Percentiles rank a stretch among this genome's conserved stretches.
phyloP scores from a whole-genome alignment of 1,140 invertebrate genomes.

The Drosophila mauritiana region DNA sequence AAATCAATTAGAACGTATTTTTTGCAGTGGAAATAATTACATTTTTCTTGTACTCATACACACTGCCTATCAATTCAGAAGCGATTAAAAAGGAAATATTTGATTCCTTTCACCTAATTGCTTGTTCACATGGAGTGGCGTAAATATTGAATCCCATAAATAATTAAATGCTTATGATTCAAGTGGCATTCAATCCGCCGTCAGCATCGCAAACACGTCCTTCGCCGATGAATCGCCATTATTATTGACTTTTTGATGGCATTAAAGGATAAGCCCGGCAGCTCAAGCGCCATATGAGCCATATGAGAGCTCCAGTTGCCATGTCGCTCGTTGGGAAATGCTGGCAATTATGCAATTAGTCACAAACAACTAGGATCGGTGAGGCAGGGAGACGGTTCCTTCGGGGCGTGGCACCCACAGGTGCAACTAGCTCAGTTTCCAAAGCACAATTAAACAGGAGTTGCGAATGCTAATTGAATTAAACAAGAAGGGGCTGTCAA shows the following conservation, averaged over 20 bases:
- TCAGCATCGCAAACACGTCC: slow-evolving; percentile 2
- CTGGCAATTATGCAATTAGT: slow-evolving; percentile 45
- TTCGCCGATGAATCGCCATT: background rate
- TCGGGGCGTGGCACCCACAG: background rate
- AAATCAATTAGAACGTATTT: no score
- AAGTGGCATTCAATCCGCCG: slow-evolving; percentile 17
- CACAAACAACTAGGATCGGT: slow-evolving; percentile 9
- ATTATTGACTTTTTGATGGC: slow-evolving; percentile 30
- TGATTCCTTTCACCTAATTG: slow-evolving; percentile 9
- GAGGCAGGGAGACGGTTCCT: background rate
- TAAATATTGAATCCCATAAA: slow-evolving; percentile 13
- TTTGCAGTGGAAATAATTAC: no score
- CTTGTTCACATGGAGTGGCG: background rate
- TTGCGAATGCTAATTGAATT: slow-evolving; percentile 35
- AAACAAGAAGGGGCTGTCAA: background rate
- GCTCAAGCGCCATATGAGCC: background rate
- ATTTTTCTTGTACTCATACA: no score
- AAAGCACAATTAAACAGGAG: slow-evolving; percentile 21
- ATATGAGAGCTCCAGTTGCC: no score
- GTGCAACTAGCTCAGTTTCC: slow-evolving; percentile 13
- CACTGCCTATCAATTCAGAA: no score
- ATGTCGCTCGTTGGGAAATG: background rate
- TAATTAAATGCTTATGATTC: slow-evolving; percentile 11
- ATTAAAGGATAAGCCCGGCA: slow-evolving; percentile 17
- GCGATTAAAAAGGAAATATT: background rate